Conservation (phyloP, 2,888 invertebrate species). For the Leptopterna dolabrata region DNA sequence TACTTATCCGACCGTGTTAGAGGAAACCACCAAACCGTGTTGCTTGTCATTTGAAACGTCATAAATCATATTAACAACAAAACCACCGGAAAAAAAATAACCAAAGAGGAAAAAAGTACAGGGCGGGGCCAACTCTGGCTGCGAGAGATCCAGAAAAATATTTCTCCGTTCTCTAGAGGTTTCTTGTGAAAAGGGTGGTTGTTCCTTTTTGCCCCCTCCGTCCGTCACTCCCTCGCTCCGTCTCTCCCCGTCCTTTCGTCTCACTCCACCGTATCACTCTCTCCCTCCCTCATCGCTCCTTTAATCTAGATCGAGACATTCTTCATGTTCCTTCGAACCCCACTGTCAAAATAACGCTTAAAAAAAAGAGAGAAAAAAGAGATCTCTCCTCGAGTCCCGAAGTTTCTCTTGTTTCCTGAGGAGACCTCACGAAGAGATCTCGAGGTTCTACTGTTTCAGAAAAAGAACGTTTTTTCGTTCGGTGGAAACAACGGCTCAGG, state of each 20-base stretch:
- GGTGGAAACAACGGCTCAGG: not conserved
- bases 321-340: constrained; percentile 37
- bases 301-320: constrained; percentile 44
- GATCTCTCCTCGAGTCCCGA: not conserved
- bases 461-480: not conserved
- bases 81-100: not conserved
- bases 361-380: not conserved
- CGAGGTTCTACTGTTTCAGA: not conserved
- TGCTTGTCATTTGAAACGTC: constrained; percentile 44
- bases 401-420: not conserved
- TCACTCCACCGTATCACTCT: not conserved
- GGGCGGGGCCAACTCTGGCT: constrained; percentile 11
- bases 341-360: constrained; percentile 37
- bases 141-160: constrained; percentile 35
- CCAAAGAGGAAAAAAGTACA: not conserved
- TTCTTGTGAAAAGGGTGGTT: constrained; percentile 21
- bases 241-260: not conserved
- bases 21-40: constrained; percentile 35
- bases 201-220: not conserved
- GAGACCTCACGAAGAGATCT: not conserved
- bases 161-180: not conserved
- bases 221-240: not conserved
- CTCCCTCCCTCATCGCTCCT: not conserved
- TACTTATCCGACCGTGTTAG: constrained; percentile 3
- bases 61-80: constrained; percentile 33